Evolutionary conservation across 2,888 invertebrate genomes (phyloP).

Genomic region (Ichneumoninae sp.): DNA sequence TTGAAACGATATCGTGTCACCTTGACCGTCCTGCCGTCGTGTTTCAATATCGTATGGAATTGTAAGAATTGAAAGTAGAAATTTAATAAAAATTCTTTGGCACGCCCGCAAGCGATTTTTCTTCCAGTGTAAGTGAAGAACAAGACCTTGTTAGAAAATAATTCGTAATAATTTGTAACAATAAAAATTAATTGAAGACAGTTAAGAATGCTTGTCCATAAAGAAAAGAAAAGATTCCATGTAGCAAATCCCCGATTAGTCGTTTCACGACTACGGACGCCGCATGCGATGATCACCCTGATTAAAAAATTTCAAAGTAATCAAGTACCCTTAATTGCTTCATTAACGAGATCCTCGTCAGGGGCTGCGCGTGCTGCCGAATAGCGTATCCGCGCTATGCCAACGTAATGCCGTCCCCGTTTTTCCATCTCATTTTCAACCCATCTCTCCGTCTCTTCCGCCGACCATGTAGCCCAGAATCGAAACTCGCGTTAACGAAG

Average conservation of each 20-base stretch:
- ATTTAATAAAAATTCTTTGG: too few relatives aligned
- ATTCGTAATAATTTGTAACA: too few relatives aligned
- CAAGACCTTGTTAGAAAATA: too few relatives aligned
- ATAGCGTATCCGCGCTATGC: constrained; percentile 11
- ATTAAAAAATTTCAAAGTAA: constrained; percentile 9
- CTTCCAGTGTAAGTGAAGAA: too few relatives aligned
- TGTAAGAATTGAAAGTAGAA: too few relatives aligned
- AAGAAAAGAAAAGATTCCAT: not conserved
- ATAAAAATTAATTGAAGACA: too few relatives aligned
- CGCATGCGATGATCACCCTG: constrained; percentile 5
- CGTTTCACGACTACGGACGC: not conserved
- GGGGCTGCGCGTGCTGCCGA: not conserved
- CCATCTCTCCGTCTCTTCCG: not conserved
- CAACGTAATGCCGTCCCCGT: not conserved
- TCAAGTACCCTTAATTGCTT: constrained; percentile 17
- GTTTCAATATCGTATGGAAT: too few relatives aligned
- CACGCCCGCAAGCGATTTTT: too few relatives aligned
- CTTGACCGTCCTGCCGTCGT: too few relatives aligned
- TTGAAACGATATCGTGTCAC: too few relatives aligned
- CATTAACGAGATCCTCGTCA: constrained; percentile 16
- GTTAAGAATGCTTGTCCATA: not conserved
- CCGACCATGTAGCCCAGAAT: constrained; percentile 5
- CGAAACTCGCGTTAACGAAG: constrained; percentile 44
- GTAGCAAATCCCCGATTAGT: not conserved
- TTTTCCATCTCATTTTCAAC: constrained; percentile 4